Evolutionary conservation across 2,888 invertebrate genomes (phyloP).

Genomic region (Drosophila basisetae): DNA sequence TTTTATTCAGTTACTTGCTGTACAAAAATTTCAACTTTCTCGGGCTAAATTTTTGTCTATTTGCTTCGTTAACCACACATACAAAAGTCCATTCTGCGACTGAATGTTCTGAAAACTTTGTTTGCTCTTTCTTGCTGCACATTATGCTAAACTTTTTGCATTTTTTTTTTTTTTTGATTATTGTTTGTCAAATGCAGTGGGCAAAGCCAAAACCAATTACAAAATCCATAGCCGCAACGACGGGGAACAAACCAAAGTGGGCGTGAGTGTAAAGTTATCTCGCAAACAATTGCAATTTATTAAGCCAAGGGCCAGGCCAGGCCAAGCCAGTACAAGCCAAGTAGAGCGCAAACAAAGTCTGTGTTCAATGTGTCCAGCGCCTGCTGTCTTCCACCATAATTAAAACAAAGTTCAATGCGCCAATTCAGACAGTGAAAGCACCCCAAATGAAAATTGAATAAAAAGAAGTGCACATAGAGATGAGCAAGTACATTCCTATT

Average conservation of each 20-base stretch:
- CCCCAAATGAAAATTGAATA: neutral
- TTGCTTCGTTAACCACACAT: constrained; percentile 78
- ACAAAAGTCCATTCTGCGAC: constrained; percentile 59
- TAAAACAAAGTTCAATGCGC: constrained; percentile 80
- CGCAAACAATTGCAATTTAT: constrained; percentile 80
- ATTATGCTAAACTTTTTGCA: constrained; percentile 74
- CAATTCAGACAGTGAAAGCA: constrained; percentile 38
- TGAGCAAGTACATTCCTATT: constrained; percentile 2
- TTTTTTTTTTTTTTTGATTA: constrained; percentile 20
- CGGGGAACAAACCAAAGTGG: constrained; percentile 49
- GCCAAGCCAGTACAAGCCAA: constrained; percentile 50
- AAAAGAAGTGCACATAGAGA: constrained; percentile 22
- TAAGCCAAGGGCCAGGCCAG: constrained; percentile 65
- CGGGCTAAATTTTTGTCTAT: constrained; percentile 57
- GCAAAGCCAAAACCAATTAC: constrained; percentile 77
- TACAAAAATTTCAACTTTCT: constrained; percentile 40
- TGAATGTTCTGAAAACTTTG: constrained; percentile 73
- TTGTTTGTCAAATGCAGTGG: constrained; percentile 72
- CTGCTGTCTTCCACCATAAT: constrained; percentile 70
- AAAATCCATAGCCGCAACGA: constrained; percentile 58
- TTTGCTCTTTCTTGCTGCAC: constrained; percentile 56
- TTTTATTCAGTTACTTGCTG: constrained; percentile 33
- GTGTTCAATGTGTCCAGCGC: constrained; percentile 56
- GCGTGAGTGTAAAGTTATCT: constrained; percentile 67
- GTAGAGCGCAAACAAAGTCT: constrained; percentile 67